A percentile compares a stretch with the other conserved stretches of the same genome.
Evolutionary conservation across 1,140 invertebrate species (phyloP).

Genomic region (Drosophila teissieri): DNA sequence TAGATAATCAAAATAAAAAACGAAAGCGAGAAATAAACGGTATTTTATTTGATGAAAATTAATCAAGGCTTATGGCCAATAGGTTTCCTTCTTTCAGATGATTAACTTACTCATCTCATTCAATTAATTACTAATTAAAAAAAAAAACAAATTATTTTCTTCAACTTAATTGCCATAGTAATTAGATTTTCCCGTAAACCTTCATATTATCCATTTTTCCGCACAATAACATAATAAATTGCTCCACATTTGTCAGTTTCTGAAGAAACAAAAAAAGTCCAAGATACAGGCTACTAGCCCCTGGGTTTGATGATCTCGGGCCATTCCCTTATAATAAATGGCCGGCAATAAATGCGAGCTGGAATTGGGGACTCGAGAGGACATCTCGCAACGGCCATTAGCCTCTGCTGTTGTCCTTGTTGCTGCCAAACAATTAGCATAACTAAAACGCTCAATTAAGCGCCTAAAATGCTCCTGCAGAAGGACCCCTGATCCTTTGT

Average conservation of each 20-base stretch:
- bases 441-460: slow-evolving; percentile 82
- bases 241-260: slow-evolving; percentile 36
- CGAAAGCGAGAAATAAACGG: slow-evolving; percentile 20
- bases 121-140: neutral
- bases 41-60: slow-evolving; percentile 7
- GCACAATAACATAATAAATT: slow-evolving; percentile 65
- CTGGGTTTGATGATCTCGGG: slow-evolving; percentile 22
- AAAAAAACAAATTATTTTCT: neutral
- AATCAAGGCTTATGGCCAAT: no score
- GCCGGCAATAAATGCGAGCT: slow-evolving; percentile 60
- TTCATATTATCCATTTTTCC: slow-evolving; percentile 10
- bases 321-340: slow-evolving; percentile 62
- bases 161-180: slow-evolving; percentile 12
- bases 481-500: slow-evolving; percentile 21
- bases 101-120: neutral
- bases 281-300: neutral
- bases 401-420: slow-evolving; percentile 14
- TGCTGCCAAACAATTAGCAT: slow-evolving; percentile 71
- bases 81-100: neutral
- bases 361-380: neutral
- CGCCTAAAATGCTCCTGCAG: slow-evolving; percentile 64
- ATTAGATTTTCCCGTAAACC: neutral
- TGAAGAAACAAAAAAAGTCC: neutral
- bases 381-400: slow-evolving; percentile 36
- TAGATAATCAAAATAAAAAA: slow-evolving; percentile 82